Conservation (phyloP, 2,797 vertebrate species). For the Euthynnus affinis region DNA sequence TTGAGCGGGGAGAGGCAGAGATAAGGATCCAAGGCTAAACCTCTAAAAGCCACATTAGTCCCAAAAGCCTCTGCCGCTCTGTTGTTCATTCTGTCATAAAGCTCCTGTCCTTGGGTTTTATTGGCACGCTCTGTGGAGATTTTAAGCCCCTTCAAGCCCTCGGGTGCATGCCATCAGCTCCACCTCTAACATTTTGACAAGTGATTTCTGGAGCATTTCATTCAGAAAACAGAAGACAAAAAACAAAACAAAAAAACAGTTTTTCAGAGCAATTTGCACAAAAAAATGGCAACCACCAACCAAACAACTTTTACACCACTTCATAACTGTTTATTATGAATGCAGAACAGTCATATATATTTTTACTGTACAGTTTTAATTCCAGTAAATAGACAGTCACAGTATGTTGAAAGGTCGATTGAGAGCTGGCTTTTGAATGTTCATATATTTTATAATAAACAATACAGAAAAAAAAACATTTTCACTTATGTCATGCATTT, state of each 20-base stretch:
- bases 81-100: conserved; percentile 66
- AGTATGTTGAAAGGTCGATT: conserved; percentile 67
- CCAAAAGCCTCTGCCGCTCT: conserved; percentile 57
- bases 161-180: conserved; percentile 39
- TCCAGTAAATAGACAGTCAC: conserved; percentile 79
- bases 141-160: conserved; percentile 56
- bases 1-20: conserved; percentile 52
- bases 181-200: conserved; percentile 34
- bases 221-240: neutral
- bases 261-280: neutral
- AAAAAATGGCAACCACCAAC: no score
- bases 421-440: conserved; percentile 62
- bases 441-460: conserved; percentile 59
- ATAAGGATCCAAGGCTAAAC: conserved; percentile 73
- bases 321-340: conserved; percentile 70
- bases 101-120: conserved; percentile 67
- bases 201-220: conserved; percentile 22
- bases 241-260: no score
- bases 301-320: conserved; percentile 15
- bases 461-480: conserved; percentile 26
- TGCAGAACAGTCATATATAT: conserved; percentile 62
- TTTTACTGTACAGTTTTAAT: conserved; percentile 68
- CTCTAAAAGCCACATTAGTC: conserved; percentile 72
- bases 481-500: conserved; percentile 64
- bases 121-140: conserved; percentile 56